phyloP scores from a whole-genome alignment of 2,797 vertebrate species.

The Catamblyrhynchus diadema region DNA sequence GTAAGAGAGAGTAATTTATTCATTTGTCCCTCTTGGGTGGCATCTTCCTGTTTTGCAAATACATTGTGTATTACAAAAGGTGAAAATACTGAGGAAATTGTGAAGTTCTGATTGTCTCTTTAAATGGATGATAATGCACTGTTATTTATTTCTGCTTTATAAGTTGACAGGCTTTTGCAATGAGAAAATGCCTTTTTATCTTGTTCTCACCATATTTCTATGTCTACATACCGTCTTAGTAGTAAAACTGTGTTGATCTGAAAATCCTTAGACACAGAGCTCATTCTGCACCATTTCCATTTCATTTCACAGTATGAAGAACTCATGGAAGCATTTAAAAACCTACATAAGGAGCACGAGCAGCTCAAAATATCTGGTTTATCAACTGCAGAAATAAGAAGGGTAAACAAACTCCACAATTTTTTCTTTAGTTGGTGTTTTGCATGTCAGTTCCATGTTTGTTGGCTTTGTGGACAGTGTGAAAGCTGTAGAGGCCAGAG shows the following conservation, averaged over 20 bases:
- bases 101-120: neutral
- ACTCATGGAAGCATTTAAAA: slow-evolving; percentile 94
- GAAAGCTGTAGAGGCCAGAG: neutral
- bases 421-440: neutral
- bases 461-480: neutral
- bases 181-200: neutral
- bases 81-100: neutral
- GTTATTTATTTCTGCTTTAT: neutral
- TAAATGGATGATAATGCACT: neutral
- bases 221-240: neutral
- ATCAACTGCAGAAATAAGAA: slow-evolving; percentile 93
- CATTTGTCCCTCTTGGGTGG: neutral
- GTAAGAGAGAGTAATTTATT: neutral
- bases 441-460: neutral
- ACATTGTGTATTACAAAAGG: neutral
- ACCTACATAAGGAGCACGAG: slow-evolving; percentile 93
- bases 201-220: neutral
- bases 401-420: slow-evolving; percentile 78
- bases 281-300: slow-evolving; percentile 24
- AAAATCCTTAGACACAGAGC: neutral
- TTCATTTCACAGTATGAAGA: slow-evolving; percentile 89
- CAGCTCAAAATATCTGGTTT: slow-evolving; percentile 92
- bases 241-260: neutral
- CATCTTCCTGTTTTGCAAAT: neutral
- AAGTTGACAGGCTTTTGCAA: neutral